Base-by-base conservation (phyloP, 2,888 invertebrate species). In the Scaptomyza cyrtandrae region DNA sequence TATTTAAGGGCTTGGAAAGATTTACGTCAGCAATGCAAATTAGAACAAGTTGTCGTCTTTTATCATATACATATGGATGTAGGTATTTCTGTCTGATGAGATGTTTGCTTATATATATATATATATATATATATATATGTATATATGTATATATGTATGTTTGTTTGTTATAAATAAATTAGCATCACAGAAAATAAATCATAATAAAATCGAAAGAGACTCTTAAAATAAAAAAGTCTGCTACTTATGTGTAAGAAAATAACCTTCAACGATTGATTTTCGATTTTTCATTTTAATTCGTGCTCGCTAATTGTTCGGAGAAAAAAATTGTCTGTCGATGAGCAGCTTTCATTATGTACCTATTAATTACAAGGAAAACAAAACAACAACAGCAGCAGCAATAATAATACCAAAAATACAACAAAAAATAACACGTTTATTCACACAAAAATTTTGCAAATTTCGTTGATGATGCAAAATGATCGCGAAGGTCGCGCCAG, bases 231-330 rank as follows among this genome's bases (percentile, higher is more conserved):
- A 13, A 43, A 19, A 4, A 7, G 11, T 31, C 31, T n/a, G 11
- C n/a, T 10, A 11, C n/a, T 24, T 52, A 29, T 43, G n/a, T 46
- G 19, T 24, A 14, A 49, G 68, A 84, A 78, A 76, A 78, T 65
- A 71, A 69, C 85, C 90, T 80, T 84, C 89, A 74, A 91, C n/a
- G 90, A 68, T 87, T 72, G 85, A 90, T 89, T 89, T 91, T 88
- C 90, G 85, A 90, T 89, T 89, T 91, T 88, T 90, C 90, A 91
- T 90, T 79, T 89, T 88, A 78, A 67, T 64, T 57, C 43, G 37
- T 39, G 71, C 65, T 62, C 53, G 75, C 80, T 74, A 75, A 81
- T 84, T 75, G 72, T 63, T 77, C 72, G 80, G 80, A 16, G 10
- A 3, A 5, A 31, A 31, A 9, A 31, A 27, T 27, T 29, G 29